Evolutionary conservation across 2,113 vertebrate species (phyloP).

Genomic region (Hemibagrus wyckioides): DNA sequence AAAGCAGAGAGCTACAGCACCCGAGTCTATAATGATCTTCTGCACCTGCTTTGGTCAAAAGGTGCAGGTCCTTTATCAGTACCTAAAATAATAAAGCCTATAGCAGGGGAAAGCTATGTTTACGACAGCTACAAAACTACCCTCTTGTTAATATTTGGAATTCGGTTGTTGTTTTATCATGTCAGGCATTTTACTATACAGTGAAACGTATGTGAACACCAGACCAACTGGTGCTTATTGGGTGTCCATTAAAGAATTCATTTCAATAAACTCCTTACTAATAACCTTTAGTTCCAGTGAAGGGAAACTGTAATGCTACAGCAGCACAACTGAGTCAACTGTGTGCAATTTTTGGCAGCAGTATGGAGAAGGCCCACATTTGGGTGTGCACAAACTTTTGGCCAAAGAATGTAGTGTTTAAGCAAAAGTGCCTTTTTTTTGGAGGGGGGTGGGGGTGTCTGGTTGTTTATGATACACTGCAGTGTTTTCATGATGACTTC

Average conservation of each 20-base stretch:
- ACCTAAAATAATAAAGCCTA: not conserved
- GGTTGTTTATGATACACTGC: not conserved
- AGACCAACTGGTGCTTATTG: not conserved
- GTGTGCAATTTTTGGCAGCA: not conserved
- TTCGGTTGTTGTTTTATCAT: not conserved
- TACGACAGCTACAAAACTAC: not conserved
- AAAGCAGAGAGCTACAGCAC: not conserved
- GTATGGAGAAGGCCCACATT: not conserved
- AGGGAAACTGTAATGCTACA: not conserved
- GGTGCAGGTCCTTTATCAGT: not conserved
- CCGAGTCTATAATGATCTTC: not conserved
- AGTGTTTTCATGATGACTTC: not conserved
- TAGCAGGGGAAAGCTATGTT: not conserved
- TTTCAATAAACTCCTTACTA: not conserved
- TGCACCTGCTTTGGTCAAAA: not conserved
- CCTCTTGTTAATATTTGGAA: not conserved
- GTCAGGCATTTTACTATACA: not conserved
- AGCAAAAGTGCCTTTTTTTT: not conserved
- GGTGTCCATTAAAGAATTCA: not conserved
- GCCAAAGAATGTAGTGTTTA: not conserved
- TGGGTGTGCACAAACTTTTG: not conserved
- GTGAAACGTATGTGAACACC: not conserved
- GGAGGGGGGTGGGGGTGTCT: too few species aligned
- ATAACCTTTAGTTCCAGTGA: not conserved
- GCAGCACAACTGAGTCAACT: not conserved